Evolutionary conservation across 2,113 vertebrate genomes (phyloP).

Genomic region (Gasterosteus nipponicus): DNA sequence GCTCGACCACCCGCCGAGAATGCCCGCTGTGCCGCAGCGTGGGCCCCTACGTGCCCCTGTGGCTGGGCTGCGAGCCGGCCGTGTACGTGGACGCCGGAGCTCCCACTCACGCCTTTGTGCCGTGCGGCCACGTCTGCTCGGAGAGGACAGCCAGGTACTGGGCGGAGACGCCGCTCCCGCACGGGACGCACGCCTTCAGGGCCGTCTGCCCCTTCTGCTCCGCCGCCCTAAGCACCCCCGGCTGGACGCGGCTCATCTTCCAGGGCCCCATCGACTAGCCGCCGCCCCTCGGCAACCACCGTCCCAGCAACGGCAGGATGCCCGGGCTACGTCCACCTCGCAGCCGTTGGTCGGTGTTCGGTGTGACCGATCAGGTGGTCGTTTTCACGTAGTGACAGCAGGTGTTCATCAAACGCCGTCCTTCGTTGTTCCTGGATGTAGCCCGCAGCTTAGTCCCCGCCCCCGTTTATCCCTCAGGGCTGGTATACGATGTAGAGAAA

Average conservation of each 20-base stretch:
- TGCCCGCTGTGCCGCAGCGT: slow-evolving; percentile 95
- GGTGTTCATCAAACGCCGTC: slow-evolving; percentile 1
- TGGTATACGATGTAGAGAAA: slow-evolving; percentile 25
- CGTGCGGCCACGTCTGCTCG: slow-evolving; percentile 96
- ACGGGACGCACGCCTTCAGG: slow-evolving; percentile 97
- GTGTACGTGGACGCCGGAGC: slow-evolving; percentile 95
- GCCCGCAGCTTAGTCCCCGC: slow-evolving; percentile 39
- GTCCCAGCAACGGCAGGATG: slow-evolving; percentile 39
- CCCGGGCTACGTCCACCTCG: slow-evolving; percentile 49
- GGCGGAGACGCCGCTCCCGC: slow-evolving; percentile 94
- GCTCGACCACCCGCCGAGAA: slow-evolving; percentile 84
- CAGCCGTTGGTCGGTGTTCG: slow-evolving; percentile 24
- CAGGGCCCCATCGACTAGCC: slow-evolving; percentile 95
- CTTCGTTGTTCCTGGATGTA: slow-evolving; percentile 44
- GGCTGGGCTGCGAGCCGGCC: slow-evolving; percentile 94
- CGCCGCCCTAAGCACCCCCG: slow-evolving; percentile 87
- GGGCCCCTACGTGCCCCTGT: slow-evolving; percentile 95
- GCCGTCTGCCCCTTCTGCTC: slow-evolving; percentile 97
- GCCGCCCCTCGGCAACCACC: slow-evolving; percentile 23
- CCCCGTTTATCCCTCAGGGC: slow-evolving; percentile 61
- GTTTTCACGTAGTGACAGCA: neutral
- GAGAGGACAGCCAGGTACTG: slow-evolving; percentile 95
- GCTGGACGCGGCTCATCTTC: slow-evolving; percentile 94
- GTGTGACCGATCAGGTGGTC: neutral
- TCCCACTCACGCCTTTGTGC: slow-evolving; percentile 92